Evolutionary conservation across 2,113 vertebrate genomes (phyloP).

Genomic region (Podiceps cristatus): DNA sequence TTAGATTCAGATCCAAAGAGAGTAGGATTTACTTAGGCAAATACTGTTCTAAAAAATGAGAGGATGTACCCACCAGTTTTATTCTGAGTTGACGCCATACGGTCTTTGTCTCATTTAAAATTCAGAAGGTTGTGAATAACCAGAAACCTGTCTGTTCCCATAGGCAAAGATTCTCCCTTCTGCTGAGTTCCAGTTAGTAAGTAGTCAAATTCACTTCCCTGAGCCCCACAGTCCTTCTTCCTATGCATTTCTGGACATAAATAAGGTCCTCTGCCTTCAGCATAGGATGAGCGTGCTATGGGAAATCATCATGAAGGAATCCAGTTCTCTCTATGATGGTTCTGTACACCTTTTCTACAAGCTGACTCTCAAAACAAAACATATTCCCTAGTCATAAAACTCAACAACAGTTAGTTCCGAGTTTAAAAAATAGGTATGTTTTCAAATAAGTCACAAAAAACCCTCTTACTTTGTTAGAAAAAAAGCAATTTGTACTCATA

Average conservation of each 20-base stretch:
- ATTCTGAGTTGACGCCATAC: conserved; percentile 27
- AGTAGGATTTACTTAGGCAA: conserved; percentile 22
- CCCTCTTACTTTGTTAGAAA: background rate
- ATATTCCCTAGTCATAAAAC: background rate
- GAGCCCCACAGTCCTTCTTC: background rate
- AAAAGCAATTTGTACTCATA: background rate
- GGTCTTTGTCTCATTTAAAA: conserved; percentile 2
- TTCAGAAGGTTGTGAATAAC: background rate
- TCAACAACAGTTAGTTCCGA: background rate
- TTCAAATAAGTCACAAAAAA: background rate
- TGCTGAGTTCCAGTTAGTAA: background rate
- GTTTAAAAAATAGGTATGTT: background rate
- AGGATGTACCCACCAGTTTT: background rate
- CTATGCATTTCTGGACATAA: background rate
- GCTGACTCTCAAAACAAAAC: background rate
- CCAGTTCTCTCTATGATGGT: background rate
- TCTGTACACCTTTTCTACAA: background rate
- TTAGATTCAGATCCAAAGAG: background rate
- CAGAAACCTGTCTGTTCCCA: background rate
- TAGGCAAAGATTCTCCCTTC: background rate
- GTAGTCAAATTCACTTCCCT: background rate
- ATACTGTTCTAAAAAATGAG: conserved; percentile 6
- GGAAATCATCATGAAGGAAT: background rate
- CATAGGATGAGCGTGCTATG: background rate
- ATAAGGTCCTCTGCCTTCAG: background rate